Base-by-base conservation (phyloP, 2,797 vertebrate genomes). In the Ispidina lecontei region DNA sequence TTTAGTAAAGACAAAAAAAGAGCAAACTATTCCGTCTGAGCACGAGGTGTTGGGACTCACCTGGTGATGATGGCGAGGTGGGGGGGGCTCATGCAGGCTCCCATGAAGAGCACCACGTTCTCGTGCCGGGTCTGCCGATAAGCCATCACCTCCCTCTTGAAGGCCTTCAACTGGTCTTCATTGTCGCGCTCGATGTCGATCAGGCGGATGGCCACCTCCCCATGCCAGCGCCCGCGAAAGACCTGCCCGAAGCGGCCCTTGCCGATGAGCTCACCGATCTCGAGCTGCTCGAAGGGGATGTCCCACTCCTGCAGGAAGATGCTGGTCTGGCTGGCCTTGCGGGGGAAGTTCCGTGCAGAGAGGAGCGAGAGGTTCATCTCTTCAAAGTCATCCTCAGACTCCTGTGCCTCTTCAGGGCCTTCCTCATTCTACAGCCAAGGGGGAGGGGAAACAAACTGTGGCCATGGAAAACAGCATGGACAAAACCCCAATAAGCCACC, bases 241-340 rank as follows among this genome's bases (percentile, higher is more conserved):
- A 99, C 99, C 91, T 99, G 98, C 87, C 99, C 99, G 0, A 99
- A 99, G 93, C 99, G 99, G 2, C 99, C 99, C 91, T 99, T 99
- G 10, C 99, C 99, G 1, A 99, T 99, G 96, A 99, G 98, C 96
- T 99, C 99, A 0, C 99, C 99, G 0, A 99, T 98, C 98, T 99
- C 99, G 68, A 99, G 98, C 98, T 99, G 99, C 97, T 99, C 99
- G 1, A 99, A 98, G 15, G 99, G 99, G 96, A 99, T 99, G 98
- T 99, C 99, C 99, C 99, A 99, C 97, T 99, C 99, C 97, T 99
- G 99, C 72, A 99, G 98, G 96, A 99, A 99, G 97, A 99, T 99
- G 98, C 99, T 99, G 95, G 99, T 99, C 98, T 99, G 99, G 97
- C 99, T 99, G 96, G 98, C 98, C 96, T 99, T 99, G 92, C 99